Evolutionary conservation across 2,797 vertebrate species (phyloP).

Genomic region (Loriculus beryllinus): DNA sequence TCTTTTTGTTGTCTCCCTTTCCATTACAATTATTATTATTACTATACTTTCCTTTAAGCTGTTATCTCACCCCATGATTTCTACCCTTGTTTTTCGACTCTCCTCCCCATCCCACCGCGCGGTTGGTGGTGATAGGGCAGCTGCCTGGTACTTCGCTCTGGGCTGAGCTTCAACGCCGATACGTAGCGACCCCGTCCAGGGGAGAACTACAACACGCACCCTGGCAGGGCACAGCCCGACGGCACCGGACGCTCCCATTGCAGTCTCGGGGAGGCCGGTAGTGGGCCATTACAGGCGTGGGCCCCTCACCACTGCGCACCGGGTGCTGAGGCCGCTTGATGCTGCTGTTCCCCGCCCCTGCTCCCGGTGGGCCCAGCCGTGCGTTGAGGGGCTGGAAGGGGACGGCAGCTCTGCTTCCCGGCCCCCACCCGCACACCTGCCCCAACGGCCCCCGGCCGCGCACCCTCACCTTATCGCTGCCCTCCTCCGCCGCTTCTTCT

Average conservation of each 20-base stretch:
- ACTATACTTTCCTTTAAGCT: neutral
- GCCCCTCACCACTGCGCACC: neutral
- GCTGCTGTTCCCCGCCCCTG: neutral
- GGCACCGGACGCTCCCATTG: neutral
- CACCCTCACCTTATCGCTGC: slow-evolving; percentile 74
- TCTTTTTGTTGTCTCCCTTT: neutral
- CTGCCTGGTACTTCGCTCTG: neutral
- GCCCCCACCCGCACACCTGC: neutral
- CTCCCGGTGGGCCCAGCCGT: neutral
- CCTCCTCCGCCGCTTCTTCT: neutral
- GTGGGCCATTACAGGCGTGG: neutral
- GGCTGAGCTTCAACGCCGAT: neutral
- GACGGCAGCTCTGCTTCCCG: neutral
- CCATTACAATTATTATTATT: neutral
- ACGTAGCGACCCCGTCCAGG: neutral
- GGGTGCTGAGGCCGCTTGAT: neutral
- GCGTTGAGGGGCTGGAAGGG: neutral
- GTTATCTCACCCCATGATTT: neutral
- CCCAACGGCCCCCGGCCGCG: neutral
- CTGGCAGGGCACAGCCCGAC: neutral
- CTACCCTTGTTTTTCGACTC: neutral
- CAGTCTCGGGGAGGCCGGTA: rapidly evolving
- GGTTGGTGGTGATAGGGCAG: neutral
- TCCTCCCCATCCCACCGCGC: neutral
- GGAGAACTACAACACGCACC: neutral